Evolutionary conservation across 2,113 vertebrate genomes (phyloP).

Genomic region (Pomatorhinus ruficollis): DNA sequence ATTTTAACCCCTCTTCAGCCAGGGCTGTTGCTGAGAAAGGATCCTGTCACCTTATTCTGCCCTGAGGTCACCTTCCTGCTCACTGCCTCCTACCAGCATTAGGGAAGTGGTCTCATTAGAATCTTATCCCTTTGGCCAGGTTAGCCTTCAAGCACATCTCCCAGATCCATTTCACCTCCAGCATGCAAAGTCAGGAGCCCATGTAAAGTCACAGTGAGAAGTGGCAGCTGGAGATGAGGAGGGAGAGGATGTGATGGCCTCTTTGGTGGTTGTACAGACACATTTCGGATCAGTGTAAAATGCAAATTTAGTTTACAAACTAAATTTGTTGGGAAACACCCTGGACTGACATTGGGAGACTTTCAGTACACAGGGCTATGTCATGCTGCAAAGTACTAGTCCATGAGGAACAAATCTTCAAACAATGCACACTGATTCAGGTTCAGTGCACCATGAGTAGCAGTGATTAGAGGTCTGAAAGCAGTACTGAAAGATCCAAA

Average conservation of each 20-base stretch:
- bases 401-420: not conserved
- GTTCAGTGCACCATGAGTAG: not conserved
- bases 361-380: not conserved
- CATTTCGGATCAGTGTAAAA: not conserved
- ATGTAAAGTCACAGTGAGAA: not conserved
- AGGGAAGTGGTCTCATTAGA: not conserved
- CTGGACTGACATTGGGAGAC: not conserved
- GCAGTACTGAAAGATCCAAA: not conserved
- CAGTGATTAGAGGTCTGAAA: not conserved
- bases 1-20: not conserved
- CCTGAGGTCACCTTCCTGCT: not conserved
- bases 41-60: not conserved
- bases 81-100: not conserved
- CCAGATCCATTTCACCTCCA: accelerated
- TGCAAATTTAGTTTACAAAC: not conserved
- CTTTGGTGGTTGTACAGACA: not conserved
- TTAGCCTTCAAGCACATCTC: not conserved
- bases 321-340: not conserved
- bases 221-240: not conserved
- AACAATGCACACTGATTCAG: not conserved
- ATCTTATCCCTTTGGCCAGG: not conserved
- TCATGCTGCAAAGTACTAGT: not conserved
- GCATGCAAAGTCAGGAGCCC: not conserved
- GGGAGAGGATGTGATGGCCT: not conserved
- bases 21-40: not conserved